phyloP scores from a whole-genome alignment of 2,113 vertebrate genomes.

The human (Homo sapiens) region GRCh38 chr18:64885001-64885500 shows the following conservation, averaged over 20 bases:
- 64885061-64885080: neutral
- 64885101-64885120: neutral
- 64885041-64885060: neutral
- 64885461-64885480: neutral
- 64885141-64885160: neutral
- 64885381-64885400: neutral
- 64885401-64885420: neutral
- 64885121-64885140: neutral
- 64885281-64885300: neutral
- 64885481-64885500: neutral
- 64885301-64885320: neutral
- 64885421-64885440: neutral
- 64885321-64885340: neutral
- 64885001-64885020: neutral
- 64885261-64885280: neutral
- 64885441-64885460: neutral
- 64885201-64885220: neutral
- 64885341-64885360: neutral
- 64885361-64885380: neutral
- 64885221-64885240: neutral
- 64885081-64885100: neutral
- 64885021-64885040: neutral
- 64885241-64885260: neutral
- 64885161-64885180: neutral
- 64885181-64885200: neutral